phyloP scores from a whole-genome alignment of 1,140 invertebrate genomes.

The Procambarus virginalis region DNA sequence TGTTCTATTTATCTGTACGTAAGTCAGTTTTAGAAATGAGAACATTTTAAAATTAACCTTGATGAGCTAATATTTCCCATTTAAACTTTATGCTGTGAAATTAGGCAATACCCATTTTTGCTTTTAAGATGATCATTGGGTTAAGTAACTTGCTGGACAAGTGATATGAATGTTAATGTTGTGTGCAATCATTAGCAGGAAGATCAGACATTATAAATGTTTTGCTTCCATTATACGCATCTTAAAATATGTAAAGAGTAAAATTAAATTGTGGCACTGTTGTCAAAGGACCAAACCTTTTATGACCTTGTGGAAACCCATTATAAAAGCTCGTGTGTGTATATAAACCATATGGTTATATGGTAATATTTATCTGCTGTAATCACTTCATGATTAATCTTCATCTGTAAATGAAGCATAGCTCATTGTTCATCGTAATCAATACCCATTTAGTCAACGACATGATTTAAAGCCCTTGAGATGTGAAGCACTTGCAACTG shows the following conservation, averaged over 20 bases:
- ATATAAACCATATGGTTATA: neutral
- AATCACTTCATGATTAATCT: constrained; percentile 6
- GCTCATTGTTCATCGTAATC: constrained; percentile 6
- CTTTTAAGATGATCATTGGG: neutral
- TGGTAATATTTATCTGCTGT: constrained; percentile 17
- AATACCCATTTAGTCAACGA: neutral
- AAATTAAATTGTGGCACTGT: neutral
- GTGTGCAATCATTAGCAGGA: neutral
- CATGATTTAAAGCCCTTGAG: neutral
- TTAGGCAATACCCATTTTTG: neutral
- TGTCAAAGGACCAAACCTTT: constrained; percentile 5
- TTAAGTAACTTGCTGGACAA: constrained; percentile 10
- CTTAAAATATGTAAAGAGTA: neutral
- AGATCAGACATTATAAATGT: neutral
- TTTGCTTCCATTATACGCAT: neutral
- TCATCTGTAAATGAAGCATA: constrained; percentile 12
- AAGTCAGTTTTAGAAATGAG: neutral
- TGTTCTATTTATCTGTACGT: neutral
- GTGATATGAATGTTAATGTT: neutral
- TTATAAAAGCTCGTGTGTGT: neutral
- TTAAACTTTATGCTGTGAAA: neutral
- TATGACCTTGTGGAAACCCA: neutral
- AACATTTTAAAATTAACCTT: neutral
- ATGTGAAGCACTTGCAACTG: neutral
- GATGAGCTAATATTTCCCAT: neutral